These are phyloP conservation scores for Eilema griseolum DNA, from an alignment of 2,888 invertebrate genomes.

Conservation along the genomic window DNA sequence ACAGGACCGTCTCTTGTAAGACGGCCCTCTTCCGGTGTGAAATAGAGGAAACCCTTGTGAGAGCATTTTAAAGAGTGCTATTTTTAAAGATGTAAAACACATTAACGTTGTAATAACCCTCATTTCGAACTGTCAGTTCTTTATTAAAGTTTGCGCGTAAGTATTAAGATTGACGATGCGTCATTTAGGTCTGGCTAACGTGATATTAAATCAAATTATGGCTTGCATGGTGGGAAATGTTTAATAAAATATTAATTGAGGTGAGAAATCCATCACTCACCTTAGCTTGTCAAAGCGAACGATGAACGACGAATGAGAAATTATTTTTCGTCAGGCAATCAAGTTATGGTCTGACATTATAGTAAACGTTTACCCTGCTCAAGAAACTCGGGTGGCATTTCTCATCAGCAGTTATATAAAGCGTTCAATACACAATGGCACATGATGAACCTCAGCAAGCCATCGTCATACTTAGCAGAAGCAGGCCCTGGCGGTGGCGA, in stretches of 20 bases:
- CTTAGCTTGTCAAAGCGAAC: neutral
- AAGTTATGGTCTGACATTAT: neutral
- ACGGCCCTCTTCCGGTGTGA: too few relatives aligned
- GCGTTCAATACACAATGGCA: too few relatives aligned
- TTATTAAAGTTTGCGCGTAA: neutral
- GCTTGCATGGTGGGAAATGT: neutral
- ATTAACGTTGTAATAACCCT: neutral
- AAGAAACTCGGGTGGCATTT: neutral
- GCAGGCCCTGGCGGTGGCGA: too few relatives aligned
- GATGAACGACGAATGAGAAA: neutral
- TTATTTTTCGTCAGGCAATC: neutral
- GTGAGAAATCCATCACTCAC: neutral
- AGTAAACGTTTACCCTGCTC: neutral
- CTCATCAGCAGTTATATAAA: too few relatives aligned
- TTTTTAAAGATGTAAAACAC: too few relatives aligned
- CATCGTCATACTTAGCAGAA: too few relatives aligned
- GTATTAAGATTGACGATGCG: neutral
- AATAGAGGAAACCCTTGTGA: too few relatives aligned
- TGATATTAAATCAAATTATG: constrained; percentile 9
- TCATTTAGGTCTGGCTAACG: neutral
- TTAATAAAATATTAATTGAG: constrained; percentile 2
- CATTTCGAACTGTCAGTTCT: neutral
- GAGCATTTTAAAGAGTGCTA: too few relatives aligned
- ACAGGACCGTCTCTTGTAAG: too few relatives aligned
- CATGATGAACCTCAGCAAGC: too few relatives aligned